Percentiles rank a stretch among this genome's conserved stretches.
These are phyloP conservation scores for Cirrhinus mrigala DNA, from an alignment of 2,797 vertebrate genomes.

Conservation along the genomic window DNA sequence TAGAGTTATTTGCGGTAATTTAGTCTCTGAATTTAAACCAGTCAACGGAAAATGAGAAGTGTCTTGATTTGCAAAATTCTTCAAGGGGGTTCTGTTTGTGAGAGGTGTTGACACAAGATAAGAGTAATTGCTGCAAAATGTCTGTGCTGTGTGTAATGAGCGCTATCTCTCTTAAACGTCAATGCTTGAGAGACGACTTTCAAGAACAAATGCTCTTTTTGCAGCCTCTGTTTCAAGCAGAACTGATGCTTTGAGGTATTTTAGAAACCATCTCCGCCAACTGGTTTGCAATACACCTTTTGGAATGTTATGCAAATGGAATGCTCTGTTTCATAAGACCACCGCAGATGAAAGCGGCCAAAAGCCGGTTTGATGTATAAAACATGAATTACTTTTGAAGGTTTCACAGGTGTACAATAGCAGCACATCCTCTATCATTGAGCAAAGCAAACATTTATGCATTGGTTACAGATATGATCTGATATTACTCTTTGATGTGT, in stretches of 20 bases:
- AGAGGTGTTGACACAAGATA: constrained; percentile 48
- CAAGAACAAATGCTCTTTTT: constrained; percentile 39
- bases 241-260: constrained; percentile 7
- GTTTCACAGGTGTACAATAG: constrained; percentile 37
- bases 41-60: constrained; percentile 41
- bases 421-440: constrained; percentile 11
- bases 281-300: constrained; percentile 37
- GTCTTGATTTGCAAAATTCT: constrained; percentile 41
- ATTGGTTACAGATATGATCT: constrained; percentile 2
- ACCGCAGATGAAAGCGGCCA: constrained; percentile 27
- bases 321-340: constrained; percentile 30
- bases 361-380: constrained; percentile 46
- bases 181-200: constrained; percentile 37
- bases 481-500: constrained; percentile 7
- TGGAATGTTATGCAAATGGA: constrained; percentile 45
- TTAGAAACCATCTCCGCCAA: not conserved
- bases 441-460: constrained; percentile 30
- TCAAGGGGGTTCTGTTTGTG: constrained; percentile 45
- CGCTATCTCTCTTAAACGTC: constrained; percentile 28
- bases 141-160: constrained; percentile 44
- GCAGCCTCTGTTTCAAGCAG: constrained; percentile 29
- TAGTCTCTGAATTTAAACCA: constrained; percentile 36
- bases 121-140: constrained; percentile 41
- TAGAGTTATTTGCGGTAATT: constrained; percentile 28
- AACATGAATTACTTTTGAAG: constrained; percentile 46